Conservation (phyloP, 2,888 invertebrate species). For the Teleogryllus oceanicus region DNA sequence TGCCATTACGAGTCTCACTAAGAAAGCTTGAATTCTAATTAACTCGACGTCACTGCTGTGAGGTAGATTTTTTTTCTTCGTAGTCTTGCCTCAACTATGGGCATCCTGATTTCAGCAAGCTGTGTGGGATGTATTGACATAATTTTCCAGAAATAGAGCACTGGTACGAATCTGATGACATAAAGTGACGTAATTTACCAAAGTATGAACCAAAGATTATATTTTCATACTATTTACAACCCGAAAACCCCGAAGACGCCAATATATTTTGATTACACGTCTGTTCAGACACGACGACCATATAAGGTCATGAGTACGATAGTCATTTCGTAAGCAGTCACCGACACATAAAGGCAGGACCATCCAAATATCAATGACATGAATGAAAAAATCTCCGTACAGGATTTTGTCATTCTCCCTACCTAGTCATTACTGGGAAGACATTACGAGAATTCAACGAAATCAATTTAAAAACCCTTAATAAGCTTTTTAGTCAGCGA, state of each 20-base stretch:
- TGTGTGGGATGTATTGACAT: constrained; percentile 8
- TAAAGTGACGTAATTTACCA: background rate
- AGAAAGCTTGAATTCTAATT: background rate
- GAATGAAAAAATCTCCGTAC: no score
- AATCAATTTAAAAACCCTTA: constrained; percentile 9
- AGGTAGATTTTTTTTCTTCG: background rate
- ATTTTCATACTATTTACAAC: background rate
- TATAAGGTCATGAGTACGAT: constrained; percentile 10
- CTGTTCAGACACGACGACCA: constrained; percentile 6
- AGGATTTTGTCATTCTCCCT: no score
- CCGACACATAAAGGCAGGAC: background rate
- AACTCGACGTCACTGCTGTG: background rate
- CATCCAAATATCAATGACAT: background rate
- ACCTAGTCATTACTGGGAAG: no score
- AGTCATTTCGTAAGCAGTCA: constrained; percentile 6
- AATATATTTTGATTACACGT: background rate
- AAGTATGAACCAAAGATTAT: background rate
- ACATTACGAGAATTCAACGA: background rate
- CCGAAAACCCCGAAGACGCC: background rate
- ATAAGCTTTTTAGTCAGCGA: background rate
- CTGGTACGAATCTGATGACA: background rate
- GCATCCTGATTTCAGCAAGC: constrained; percentile 6
- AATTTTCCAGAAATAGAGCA: constrained; percentile 1
- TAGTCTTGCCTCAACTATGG: background rate
- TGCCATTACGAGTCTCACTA: no score